A percentile compares a stretch with the other conserved stretches of the same genome.
Conservation (phyloP, 2,113 vertebrate species). For the Grantiella picta region DNA sequence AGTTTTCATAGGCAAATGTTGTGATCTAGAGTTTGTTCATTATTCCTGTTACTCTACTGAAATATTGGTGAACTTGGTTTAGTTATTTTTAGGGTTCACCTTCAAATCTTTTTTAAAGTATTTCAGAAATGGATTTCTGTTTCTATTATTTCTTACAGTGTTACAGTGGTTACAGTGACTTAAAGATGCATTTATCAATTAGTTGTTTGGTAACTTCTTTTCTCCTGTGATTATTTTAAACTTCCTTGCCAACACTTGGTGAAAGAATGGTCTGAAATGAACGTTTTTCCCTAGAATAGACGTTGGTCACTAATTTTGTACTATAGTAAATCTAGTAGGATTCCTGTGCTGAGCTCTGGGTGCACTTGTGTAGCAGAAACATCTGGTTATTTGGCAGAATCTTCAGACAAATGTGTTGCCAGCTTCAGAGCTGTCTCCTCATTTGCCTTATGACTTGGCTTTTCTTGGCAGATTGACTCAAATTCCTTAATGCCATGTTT, state of each 20-base stretch:
- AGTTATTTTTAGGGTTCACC: neutral
- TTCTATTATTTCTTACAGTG: neutral
- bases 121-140: neutral
- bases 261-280: neutral
- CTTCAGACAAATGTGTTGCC: conserved; percentile 40
- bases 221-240: neutral
- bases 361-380: neutral
- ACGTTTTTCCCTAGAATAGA: neutral
- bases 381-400: conserved; percentile 40
- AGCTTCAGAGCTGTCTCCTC: conserved; percentile 25
- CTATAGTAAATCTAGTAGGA: neutral
- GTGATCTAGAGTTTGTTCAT: neutral
- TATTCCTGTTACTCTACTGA: neutral
- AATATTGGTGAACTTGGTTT: neutral
- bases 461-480: neutral
- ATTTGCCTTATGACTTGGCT: conserved; percentile 2
- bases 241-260: neutral
- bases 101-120: neutral
- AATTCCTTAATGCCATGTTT: conserved; percentile 5
- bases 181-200: neutral
- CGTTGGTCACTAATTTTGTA: neutral
- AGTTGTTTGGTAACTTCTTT: neutral
- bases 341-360: conserved; percentile 22
- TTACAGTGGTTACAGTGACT: neutral
- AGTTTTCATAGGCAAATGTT: neutral